Evolutionary conservation across 2,797 vertebrate genomes (phyloP).

Genomic region (Iguana delicatissima): DNA sequence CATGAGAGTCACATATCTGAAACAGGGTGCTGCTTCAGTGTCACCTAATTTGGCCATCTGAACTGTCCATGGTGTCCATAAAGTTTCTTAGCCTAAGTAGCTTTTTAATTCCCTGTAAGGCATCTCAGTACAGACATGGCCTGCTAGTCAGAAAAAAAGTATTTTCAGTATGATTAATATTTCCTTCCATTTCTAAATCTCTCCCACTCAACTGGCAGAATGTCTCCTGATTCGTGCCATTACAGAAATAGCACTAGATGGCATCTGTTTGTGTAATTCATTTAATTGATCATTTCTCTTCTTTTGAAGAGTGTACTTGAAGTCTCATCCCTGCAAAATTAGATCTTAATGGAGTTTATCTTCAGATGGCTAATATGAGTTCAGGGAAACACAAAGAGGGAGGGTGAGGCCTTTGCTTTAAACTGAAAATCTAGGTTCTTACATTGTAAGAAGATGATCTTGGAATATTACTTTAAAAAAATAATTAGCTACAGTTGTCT

Average conservation of each 20-base stretch:
- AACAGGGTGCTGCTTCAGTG: background rate
- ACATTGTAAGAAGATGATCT: background rate
- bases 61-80: background rate
- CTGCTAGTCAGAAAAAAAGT: background rate
- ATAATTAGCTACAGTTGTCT: no score
- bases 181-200: conserved; percentile 59
- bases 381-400: background rate
- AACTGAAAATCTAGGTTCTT: background rate
- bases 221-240: conserved; percentile 58
- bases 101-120: background rate
- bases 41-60: background rate
- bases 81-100: background rate
- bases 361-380: conserved; percentile 40
- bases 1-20: background rate
- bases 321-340: conserved; percentile 44
- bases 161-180: conserved; percentile 58
- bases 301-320: conserved; percentile 43
- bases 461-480: no score
- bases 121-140: background rate
- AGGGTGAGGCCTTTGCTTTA: background rate
- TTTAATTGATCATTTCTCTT: conserved; percentile 54
- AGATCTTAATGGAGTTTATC: conserved; percentile 38
- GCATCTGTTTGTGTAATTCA: conserved; percentile 60
- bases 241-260: conserved; percentile 53
- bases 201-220: conserved; percentile 66